These are phyloP conservation scores for Hipposideros larvatus DNA, from an alignment of 2,797 vertebrate genomes.

Conservation along the genomic window DNA sequence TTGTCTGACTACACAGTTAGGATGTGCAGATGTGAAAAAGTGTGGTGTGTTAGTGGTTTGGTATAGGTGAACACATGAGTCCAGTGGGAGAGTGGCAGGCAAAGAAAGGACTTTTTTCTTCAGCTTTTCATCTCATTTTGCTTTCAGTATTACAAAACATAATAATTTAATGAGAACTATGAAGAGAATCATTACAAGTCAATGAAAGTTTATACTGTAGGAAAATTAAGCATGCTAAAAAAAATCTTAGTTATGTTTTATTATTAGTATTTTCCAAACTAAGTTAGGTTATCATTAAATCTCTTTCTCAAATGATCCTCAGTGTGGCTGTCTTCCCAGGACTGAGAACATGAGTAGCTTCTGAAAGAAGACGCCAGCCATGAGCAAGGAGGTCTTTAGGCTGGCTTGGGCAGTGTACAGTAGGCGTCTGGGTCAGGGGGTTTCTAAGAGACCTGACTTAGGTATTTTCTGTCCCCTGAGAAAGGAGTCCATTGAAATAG, in stretches of 20 bases:
- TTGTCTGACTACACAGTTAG: not conserved
- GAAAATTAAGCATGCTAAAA: not conserved
- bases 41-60: not conserved
- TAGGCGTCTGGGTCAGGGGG: not conserved
- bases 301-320: not conserved
- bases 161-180: not conserved
- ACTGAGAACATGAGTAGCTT: constrained; percentile 16
- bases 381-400: not conserved
- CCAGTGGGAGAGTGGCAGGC: not conserved
- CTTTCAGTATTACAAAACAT: not conserved
- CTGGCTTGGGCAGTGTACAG: not conserved
- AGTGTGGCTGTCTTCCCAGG: not conserved
- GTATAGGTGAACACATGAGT: not conserved
- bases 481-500: constrained; percentile 18
- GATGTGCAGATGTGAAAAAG: not conserved
- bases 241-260: not conserved
- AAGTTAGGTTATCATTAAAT: not conserved
- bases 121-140: not conserved
- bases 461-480: not conserved
- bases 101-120: not conserved
- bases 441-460: constrained; percentile 40
- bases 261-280: constrained; percentile 13
- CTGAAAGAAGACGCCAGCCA: not conserved
- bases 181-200: not conserved
- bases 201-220: not conserved